These are phyloP conservation scores for Imbricaverruca yamaguchii DNA, from an alignment of 2,888 invertebrate genomes.

Conservation along the genomic window DNA sequence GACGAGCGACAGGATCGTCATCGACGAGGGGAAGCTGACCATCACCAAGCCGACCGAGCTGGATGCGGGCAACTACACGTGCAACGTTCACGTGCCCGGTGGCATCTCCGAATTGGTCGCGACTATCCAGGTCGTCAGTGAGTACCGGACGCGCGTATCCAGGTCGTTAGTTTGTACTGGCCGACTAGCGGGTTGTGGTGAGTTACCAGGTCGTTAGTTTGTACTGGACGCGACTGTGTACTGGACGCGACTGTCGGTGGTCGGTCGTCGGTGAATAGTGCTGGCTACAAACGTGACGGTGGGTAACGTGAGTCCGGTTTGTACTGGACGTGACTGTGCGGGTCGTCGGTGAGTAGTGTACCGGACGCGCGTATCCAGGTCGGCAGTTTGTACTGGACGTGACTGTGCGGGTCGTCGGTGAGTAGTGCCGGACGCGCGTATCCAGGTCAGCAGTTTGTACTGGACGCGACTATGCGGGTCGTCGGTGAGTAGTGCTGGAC, in stretches of 20 bases:
- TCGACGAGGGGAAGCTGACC: slow-evolving; percentile 25
- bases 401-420: slow-evolving; percentile 27
- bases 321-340: slow-evolving; percentile 19
- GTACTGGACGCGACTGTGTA: too few relatives aligned
- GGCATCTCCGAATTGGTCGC: neutral
- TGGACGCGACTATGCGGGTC: slow-evolving; percentile 23
- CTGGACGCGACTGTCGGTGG: too few relatives aligned
- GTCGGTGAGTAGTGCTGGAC: slow-evolving; percentile 26
- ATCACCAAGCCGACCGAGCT: slow-evolving; percentile 18
- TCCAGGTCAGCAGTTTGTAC: too few relatives aligned
- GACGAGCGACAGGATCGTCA: slow-evolving; percentile 13
- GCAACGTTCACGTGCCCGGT: slow-evolving; percentile 2
- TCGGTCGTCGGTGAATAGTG: too few relatives aligned
- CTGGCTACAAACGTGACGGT: too few relatives aligned
- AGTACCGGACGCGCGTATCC: neutral
- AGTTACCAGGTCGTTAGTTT: too few relatives aligned
- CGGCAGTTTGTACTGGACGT: neutral
- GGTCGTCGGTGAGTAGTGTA: slow-evolving; percentile 29
- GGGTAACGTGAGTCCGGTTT: too few relatives aligned
- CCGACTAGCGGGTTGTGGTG: too few relatives aligned
- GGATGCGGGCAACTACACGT: slow-evolving; percentile 28
- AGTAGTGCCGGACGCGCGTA: neutral
- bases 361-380: too few relatives aligned
- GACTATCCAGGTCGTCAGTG: slow-evolving; percentile 28
- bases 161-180: too few relatives aligned